Percentiles rank a stretch among this genome's conserved stretches.
Conservation (phyloP, 2,113 vertebrate genomes). For the Myotis davidii region DNA sequence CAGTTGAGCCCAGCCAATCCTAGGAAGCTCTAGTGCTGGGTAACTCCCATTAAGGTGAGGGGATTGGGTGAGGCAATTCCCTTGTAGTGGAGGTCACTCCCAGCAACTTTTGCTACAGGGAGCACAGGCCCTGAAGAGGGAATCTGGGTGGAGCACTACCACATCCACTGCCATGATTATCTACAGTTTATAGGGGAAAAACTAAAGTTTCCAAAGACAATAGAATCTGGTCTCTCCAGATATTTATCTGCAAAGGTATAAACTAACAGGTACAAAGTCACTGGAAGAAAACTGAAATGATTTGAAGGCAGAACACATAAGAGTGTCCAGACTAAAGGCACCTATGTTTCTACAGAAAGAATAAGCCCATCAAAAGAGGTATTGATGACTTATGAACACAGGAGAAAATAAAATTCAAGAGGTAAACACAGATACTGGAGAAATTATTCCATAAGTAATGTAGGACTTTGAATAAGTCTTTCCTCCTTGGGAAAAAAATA, state of each 20-base stretch:
- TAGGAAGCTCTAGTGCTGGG: not conserved
- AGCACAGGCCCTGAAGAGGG: not conserved
- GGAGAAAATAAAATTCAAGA: conserved; percentile 23
- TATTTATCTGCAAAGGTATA: not conserved
- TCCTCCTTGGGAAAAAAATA: not conserved
- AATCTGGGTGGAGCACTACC: not conserved
- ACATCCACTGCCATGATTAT: not conserved
- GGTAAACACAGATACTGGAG: not conserved
- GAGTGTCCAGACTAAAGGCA: not conserved
- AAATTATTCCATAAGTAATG: not conserved
- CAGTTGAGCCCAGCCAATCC: not conserved
- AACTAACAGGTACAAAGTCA: not conserved
- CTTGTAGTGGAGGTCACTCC: not conserved
- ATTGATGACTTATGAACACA: not conserved
- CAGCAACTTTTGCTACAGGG: not conserved
- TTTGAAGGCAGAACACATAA: not conserved
- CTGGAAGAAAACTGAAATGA: not conserved
- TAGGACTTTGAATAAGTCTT: not conserved
- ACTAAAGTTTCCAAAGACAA: not conserved
- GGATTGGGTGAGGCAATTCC: not conserved
- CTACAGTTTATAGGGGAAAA: not conserved
- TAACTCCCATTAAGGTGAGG: not conserved
- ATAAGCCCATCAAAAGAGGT: not conserved
- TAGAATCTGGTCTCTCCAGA: not conserved
- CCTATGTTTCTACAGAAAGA: not conserved